phyloP scores from a whole-genome alignment of 92 coral and sea anemone species.

The Metridium senile region DNA sequence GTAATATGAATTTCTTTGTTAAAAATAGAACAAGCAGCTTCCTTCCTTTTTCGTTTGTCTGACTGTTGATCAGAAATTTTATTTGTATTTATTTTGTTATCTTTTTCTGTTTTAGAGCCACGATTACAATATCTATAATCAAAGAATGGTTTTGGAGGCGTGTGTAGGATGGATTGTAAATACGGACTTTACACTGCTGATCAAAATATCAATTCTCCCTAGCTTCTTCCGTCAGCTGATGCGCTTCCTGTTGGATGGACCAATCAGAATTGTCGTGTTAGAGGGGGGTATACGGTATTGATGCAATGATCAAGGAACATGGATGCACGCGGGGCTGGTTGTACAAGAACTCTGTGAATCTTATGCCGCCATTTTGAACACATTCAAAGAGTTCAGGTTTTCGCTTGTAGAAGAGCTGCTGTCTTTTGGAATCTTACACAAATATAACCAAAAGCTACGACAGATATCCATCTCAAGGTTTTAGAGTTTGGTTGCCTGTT shows the following conservation, averaged over 20 bases:
- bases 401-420: constrained; percentile 59
- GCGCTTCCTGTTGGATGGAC: constrained; percentile 63
- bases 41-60: neutral
- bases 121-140: neutral
- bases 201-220: constrained; percentile 69
- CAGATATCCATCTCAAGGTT: constrained; percentile 57
- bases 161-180: constrained; percentile 34
- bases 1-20: neutral
- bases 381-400: constrained; percentile 72
- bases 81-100: neutral
- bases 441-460: constrained; percentile 60
- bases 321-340: constrained; percentile 93
- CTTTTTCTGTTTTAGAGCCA: constrained; percentile 15
- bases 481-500: constrained; percentile 27
- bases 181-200: constrained; percentile 51
- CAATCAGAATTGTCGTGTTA: constrained; percentile 70
- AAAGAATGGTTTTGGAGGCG: constrained; percentile 37
- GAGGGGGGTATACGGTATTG: constrained; percentile 90
- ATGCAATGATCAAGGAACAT: constrained; percentile 68
- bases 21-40: neutral
- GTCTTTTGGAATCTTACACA: constrained; percentile 39
- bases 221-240: constrained; percentile 61
- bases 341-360: constrained; percentile 92
- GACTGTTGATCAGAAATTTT: neutral
- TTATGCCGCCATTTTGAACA: constrained; percentile 92